phyloP scores from a whole-genome alignment of 2,888 invertebrate species.

The Eupelmus urozonus region DNA sequence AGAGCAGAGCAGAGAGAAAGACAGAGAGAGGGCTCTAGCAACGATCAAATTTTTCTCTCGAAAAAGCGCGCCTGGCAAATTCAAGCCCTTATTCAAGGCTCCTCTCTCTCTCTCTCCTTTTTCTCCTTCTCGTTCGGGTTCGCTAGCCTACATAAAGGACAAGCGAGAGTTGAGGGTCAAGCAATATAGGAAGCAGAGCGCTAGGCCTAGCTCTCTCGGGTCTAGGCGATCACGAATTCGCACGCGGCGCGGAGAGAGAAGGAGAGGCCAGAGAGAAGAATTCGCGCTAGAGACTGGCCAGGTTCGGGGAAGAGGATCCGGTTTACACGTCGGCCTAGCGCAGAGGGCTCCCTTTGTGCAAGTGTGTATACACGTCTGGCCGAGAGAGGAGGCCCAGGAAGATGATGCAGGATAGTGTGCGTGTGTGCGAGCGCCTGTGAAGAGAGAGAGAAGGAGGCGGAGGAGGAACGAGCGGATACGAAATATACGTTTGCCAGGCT shows the following conservation, averaged over 20 bases:
- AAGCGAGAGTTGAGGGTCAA: slow-evolving; percentile 57
- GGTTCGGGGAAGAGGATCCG: slow-evolving; percentile 63
- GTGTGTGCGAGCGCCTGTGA: slow-evolving; percentile 24
- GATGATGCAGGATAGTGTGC: slow-evolving; percentile 60
- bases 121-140: slow-evolving; percentile 62
- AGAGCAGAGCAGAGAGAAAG: background rate
- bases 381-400: slow-evolving; percentile 56
- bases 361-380: slow-evolving; percentile 10
- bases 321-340: slow-evolving; percentile 63
- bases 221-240: slow-evolving; percentile 49
- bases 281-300: slow-evolving; percentile 53
- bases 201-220: too few species aligned
- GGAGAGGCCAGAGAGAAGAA: slow-evolving; percentile 58
- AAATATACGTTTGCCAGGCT: slow-evolving; percentile 54
- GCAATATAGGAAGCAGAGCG: slow-evolving; percentile 23
- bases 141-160: slow-evolving; percentile 63
- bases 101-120: slow-evolving; percentile 32
- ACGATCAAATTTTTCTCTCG: slow-evolving; percentile 38
- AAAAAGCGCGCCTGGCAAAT: slow-evolving; percentile 35
- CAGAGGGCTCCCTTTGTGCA: too few species aligned
- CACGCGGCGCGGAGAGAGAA: slow-evolving; percentile 45
- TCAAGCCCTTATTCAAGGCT: slow-evolving; percentile 50
- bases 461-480: slow-evolving; percentile 42
- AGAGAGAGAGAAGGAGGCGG: slow-evolving; percentile 29
- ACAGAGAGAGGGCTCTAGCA: slow-evolving; percentile 6